Percentiles rank a stretch among this genome's conserved stretches.
Conservation (phyloP, 2,113 vertebrate genomes). For the Mastomys coucha region DNA sequence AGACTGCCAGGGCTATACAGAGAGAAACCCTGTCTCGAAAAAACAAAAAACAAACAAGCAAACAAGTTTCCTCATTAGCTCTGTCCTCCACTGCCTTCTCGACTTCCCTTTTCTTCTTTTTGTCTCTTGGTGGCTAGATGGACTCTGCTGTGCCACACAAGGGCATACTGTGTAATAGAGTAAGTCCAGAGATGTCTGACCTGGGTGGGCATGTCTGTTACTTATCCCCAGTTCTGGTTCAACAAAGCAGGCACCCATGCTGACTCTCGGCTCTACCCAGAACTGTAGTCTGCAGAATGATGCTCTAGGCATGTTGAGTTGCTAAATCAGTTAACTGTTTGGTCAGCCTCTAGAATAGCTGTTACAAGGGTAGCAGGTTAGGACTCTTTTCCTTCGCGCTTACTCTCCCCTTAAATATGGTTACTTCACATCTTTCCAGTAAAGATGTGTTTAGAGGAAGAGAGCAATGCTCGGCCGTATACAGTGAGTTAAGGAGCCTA, state of each 20-base stretch:
- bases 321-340: not conserved
- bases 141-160: not conserved
- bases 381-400: too few species aligned
- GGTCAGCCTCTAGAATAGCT: not conserved
- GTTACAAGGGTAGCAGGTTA: fast-evolving
- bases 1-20: too few species aligned
- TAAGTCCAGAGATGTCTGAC: not conserved
- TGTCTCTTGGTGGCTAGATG: not conserved
- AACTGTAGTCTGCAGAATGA: not conserved
- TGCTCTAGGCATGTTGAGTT: not conserved
- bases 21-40: too few species aligned
- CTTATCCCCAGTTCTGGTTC: not conserved
- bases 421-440: not conserved
- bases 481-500: too few species aligned
- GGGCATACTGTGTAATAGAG: not conserved
- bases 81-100: fast-evolving
- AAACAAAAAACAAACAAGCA: too few species aligned
- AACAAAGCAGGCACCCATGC: too few species aligned
- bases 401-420: not conserved
- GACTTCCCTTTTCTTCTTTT: not conserved
- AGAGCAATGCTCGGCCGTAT: not conserved
- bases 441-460: not conserved
- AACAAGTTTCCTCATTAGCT: not conserved
- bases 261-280: not conserved
- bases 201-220: not conserved